Evolutionary conservation across 2,888 invertebrate species (phyloP), one percentile per base, ranked within the genome.

Genomic region (Ectemnius continuus): DNA sequence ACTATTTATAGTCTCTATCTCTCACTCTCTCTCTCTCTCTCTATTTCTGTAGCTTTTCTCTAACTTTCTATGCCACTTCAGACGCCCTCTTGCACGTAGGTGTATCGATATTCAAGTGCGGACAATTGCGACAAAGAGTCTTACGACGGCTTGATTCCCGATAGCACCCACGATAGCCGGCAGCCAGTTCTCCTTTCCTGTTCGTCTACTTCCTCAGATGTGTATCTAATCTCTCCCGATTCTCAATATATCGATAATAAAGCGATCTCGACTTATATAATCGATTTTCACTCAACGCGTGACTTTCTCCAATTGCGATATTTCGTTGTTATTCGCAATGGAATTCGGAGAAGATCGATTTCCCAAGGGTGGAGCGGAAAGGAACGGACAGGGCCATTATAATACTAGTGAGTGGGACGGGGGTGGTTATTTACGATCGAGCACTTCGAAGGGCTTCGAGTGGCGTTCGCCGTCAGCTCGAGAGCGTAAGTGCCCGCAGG

Each of bases 401-500:
- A 52, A 52, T 52, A 16, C n/a, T 52, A 11, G 36, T 16, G 52
- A 52, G 4, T 52, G 52, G 4, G 66, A 61, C 66, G 69, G 73
- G 70, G 76, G 75, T 76, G 70, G 76, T 75, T 76, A 76, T 76
- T 76, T 76, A 76, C 70, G 75, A 75, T 75, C 76, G 62, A 61
- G 58, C 36, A 65, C 48, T 73, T 67, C 62, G 52, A 67, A 63
- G 67, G 26, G 20, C 47, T 63, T 23, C 58, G 28, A 60, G 63
- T 66, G 20, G 52, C 64, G 28, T 64, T 56, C 14, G 52, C 52
- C 14, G 14, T 16, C 52, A 52, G n/a, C 16, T 16, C 36, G 18
- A 13, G 48, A 62, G 47, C 48, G 47, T 47, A 47, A 62, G 26
- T 61, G 67, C 65, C 73, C 73, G 26, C 45, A 57, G 73, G 73